These are phyloP conservation scores for Empis livida DNA, from an alignment of 2,888 invertebrate genomes.

Conservation along the genomic window DNA sequence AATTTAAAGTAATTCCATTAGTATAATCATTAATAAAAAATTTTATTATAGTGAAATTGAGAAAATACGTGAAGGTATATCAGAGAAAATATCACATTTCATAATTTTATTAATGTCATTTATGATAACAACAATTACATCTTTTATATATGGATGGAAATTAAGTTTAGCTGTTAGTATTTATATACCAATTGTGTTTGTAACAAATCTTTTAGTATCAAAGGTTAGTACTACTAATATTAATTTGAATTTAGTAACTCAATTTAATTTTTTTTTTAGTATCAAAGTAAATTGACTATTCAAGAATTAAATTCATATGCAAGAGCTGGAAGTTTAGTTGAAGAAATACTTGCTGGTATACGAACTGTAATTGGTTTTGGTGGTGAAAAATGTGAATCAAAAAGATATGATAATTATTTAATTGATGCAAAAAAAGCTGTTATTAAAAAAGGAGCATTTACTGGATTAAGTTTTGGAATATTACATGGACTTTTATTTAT, in stretches of 20 bases:
- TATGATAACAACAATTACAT: conserved; percentile 50
- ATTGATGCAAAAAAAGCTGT: conserved; percentile 52
- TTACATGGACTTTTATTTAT: conserved; percentile 62
- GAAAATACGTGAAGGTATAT: conserved; percentile 71
- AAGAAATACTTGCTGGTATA: conserved; percentile 60
- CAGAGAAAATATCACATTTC: conserved; percentile 70
- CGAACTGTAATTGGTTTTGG: conserved; percentile 69
- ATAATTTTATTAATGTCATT: conserved; percentile 41
- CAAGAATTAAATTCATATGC: conserved; percentile 60
- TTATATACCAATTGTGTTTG: conserved; percentile 63
- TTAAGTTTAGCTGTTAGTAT: conserved; percentile 68
- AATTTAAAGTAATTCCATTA: conserved; percentile 2
- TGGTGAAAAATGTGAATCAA: conserved; percentile 60
- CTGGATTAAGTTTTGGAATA: conserved; percentile 55
- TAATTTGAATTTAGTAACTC: not conserved
- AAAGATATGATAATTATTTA: conserved; percentile 44
- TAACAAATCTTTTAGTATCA: conserved; percentile 60
- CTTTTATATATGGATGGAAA: conserved; percentile 75
- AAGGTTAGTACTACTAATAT: conserved; percentile 39
- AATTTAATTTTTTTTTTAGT: conserved; percentile 29
- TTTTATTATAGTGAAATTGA: conserved; percentile 56
- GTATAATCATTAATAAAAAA: not conserved
- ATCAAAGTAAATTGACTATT: conserved; percentile 53
- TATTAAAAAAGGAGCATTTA: conserved; percentile 48
- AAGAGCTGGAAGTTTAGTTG: conserved; percentile 60